A percentile compares a stretch with the other conserved stretches of the same genome.
Conservation (phyloP, 2,888 invertebrate genomes). For the Furcula furcula region DNA sequence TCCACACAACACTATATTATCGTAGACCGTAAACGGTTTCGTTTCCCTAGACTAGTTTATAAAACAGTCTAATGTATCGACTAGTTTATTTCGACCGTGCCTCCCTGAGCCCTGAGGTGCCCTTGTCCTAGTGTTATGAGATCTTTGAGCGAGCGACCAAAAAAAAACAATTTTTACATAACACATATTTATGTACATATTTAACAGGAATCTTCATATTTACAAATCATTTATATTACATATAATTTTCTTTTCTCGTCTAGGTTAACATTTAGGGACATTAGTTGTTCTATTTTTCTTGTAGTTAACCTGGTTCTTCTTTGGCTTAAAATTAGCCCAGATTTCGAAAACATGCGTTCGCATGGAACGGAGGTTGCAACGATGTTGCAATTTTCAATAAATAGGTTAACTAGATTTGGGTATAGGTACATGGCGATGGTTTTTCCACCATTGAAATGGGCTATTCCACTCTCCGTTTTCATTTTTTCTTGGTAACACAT, state of each 20-base stretch:
- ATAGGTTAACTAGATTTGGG: slow-evolving; percentile 2
- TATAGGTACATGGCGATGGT: slow-evolving; percentile 3
- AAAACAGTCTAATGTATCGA: too few relatives aligned
- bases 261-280: background rate
- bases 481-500: background rate
- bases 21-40: too few relatives aligned
- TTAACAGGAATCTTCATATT: too few relatives aligned
- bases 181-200: too few relatives aligned
- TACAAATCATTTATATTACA: too few relatives aligned
- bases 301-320: slow-evolving; percentile 3
- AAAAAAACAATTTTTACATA: too few relatives aligned
- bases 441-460: slow-evolving; percentile 5
- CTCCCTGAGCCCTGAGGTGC: too few relatives aligned
- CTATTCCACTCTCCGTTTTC: background rate
- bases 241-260: background rate
- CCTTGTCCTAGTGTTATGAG: too few relatives aligned
- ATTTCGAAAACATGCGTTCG: slow-evolving; percentile 6
- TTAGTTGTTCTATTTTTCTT: background rate
- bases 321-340: slow-evolving; percentile 4
- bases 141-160: too few relatives aligned
- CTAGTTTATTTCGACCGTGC: too few relatives aligned
- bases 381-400: slow-evolving; percentile 3
- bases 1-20: too few relatives aligned
- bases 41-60: too few relatives aligned
- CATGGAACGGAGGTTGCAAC: slow-evolving; percentile 8